Evolutionary conservation across 2,113 vertebrate genomes (phyloP), one percentile per base, ranked within the genome.

Genomic region (Mobula birostris): DNA sequence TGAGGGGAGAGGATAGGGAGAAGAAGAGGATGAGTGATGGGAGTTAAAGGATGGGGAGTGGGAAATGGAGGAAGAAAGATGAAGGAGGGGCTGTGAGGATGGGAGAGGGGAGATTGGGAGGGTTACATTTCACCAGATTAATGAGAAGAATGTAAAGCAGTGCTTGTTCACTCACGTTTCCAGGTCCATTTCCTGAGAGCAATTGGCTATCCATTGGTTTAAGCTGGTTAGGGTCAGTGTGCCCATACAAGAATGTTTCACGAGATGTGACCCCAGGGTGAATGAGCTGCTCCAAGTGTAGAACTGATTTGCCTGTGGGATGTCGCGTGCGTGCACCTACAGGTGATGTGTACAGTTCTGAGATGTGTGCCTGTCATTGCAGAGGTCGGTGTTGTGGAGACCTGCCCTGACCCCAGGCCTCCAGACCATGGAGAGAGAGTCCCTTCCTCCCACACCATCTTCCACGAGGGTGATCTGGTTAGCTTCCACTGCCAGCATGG

Each of bases 401-500:
- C 95, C n/a, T 98, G 98, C 94, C 95, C 95, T 56, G 97, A 98
- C 92, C 97, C 97, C 0, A 97, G 97, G 29, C 90, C 97, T 94
- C 97, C 97, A 3, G 96, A 98, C 11, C 97, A 98, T 19, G 98
- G 98, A 95, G 96, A 96, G 96, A 96, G 97, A 96, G 97, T 96
- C 0, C 97, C 97, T 94, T 96, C 95, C 0, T 95, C 94, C 2
- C 95, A 94, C 1, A 97, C 97, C 1, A 95, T 97, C 6, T 98
- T 98, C 96, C 97, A 97, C 82, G 97, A 98, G 91, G 96, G 96
- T 0, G 96, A 97, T 15, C 96, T 97, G 32, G 96, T 97, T 90
- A 97, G 97, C 0, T 98, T 97, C 95, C 97, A 97, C 78, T 98
- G 98, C 96, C 96, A 97, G 78, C 97, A 97, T 5, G 97, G 98